Evolutionary conservation across 2,797 vertebrate genomes (phyloP).

Genomic region (Sebastiscus tertius): DNA sequence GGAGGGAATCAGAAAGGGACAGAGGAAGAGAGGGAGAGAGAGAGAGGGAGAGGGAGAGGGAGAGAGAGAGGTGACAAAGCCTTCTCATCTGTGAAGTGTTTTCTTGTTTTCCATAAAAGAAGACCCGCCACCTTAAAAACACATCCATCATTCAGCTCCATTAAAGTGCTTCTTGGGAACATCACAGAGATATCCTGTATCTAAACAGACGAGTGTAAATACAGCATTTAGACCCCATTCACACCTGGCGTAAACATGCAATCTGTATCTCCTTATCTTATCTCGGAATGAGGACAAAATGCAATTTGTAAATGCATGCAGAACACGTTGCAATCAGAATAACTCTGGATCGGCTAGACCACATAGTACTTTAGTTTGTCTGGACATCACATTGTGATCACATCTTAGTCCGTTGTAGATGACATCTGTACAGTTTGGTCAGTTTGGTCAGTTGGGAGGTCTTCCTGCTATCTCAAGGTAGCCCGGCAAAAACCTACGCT

Average conservation of each 20-base stretch:
- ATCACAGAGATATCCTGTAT: slow-evolving; percentile 13
- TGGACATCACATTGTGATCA: not conserved
- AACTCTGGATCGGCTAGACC: too few species aligned
- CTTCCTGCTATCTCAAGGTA: not conserved
- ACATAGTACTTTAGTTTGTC: not conserved
- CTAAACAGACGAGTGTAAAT: slow-evolving; percentile 18
- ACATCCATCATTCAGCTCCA: slow-evolving; percentile 47
- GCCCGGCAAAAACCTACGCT: too few species aligned
- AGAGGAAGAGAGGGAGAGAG: slow-evolving; percentile 8
- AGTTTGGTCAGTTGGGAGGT: not conserved
- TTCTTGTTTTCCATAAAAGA: slow-evolving; percentile 63
- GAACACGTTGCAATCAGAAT: not conserved
- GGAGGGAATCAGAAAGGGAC: slow-evolving; percentile 62
- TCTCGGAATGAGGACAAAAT: not conserved
- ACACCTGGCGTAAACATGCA: not conserved
- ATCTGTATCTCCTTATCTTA: not conserved
- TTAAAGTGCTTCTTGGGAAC: slow-evolving; percentile 35
- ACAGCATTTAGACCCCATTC: slow-evolving; percentile 25
- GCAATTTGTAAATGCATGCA: not conserved
- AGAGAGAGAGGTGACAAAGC: slow-evolving; percentile 33
- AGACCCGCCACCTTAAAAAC: slow-evolving; percentile 34
- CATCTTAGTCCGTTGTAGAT: not conserved
- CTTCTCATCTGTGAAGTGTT: slow-evolving; percentile 56
- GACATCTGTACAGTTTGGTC: not conserved
- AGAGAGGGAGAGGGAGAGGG: not conserved